These are phyloP conservation scores for Pelagia noctiluca DNA, from an alignment of 30 jellyfish, hydroid and myxozoan genomes.

Conservation along the genomic window DNA sequence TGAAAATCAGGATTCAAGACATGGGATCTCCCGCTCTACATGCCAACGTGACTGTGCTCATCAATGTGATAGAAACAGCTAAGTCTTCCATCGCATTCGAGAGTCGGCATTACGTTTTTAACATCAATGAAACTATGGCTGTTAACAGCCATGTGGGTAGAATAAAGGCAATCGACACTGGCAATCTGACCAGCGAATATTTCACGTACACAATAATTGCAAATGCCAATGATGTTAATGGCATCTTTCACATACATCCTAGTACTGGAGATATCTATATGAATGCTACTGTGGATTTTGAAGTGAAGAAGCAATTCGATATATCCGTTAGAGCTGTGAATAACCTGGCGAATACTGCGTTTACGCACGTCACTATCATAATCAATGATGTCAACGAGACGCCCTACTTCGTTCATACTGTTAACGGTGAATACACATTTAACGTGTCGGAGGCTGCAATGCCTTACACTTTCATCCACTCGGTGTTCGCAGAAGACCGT, in stretches of 20 bases:
- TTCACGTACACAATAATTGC: conserved; percentile 46
- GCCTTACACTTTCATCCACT: conserved; percentile 56
- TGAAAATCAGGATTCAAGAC: conserved; percentile 64
- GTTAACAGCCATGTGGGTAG: conserved; percentile 31
- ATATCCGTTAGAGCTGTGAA: conserved; percentile 80
- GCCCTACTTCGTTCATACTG: conserved; percentile 69
- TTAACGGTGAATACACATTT: conserved; percentile 50
- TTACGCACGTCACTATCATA: conserved; percentile 73
- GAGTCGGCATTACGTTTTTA: conserved; percentile 44
- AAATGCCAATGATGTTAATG: conserved; percentile 28
- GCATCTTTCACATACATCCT: conserved; percentile 25
- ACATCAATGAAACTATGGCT: conserved; percentile 40
- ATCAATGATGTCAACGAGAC: conserved; percentile 84
- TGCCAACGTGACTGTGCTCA: conserved; percentile 29
- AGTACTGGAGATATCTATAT: conserved; percentile 60
- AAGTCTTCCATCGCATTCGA: conserved; percentile 30
- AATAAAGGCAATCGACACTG: conserved; percentile 63
- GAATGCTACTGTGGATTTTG: conserved; percentile 64
- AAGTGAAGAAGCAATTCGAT: conserved; percentile 67
- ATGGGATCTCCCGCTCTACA: conserved; percentile 69
- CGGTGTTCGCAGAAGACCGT: conserved; percentile 76
- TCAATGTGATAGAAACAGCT: conserved; percentile 28
- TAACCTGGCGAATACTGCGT: conserved; percentile 68
- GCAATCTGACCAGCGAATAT: conserved; percentile 48
- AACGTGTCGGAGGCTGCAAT: conserved; percentile 78